These are phyloP conservation scores for Sarcophaga carnaria DNA, from an alignment of 2,888 invertebrate species.

Conservation along the genomic window DNA sequence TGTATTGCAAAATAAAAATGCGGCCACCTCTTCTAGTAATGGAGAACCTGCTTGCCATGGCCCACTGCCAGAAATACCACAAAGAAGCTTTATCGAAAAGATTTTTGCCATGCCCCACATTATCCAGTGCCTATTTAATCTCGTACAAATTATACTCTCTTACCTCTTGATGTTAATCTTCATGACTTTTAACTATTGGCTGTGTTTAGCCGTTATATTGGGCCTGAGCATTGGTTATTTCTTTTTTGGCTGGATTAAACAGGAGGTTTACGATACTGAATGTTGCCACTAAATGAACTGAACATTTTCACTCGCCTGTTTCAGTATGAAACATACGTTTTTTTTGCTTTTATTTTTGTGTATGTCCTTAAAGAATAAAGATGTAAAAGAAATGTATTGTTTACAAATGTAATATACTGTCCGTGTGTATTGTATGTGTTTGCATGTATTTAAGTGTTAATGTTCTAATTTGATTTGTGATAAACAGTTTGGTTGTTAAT, in stretches of 20 bases:
- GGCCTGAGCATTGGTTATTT: constrained; percentile 80
- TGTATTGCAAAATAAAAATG: constrained; percentile 72
- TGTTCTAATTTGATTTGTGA: not conserved
- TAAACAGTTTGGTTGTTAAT: constrained; percentile 9
- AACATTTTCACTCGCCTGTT: not conserved
- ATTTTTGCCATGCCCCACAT: constrained; percentile 76
- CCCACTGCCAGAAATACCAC: constrained; percentile 72
- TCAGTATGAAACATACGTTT: not conserved
- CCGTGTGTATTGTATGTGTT: not conserved
- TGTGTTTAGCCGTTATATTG: constrained; percentile 79
- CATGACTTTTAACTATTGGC: constrained; percentile 81
- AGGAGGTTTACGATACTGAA: constrained; percentile 76
- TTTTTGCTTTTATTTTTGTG: not conserved
- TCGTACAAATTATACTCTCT: constrained; percentile 78
- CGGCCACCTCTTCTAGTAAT: not conserved
- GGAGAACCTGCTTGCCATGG: constrained; percentile 54
- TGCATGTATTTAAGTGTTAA: not conserved
- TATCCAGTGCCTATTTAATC: constrained; percentile 77
- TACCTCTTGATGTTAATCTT: constrained; percentile 81
- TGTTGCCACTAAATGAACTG: constrained; percentile 76
- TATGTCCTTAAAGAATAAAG: too few species aligned
- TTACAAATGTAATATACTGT: not conserved
- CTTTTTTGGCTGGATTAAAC: constrained; percentile 79
- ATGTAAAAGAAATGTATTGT: too few species aligned
- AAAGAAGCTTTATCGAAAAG: constrained; percentile 71